Base-by-base conservation (phyloP, 53 echinoderm and acorn worm species). In the Apostichopus leukothele region DNA sequence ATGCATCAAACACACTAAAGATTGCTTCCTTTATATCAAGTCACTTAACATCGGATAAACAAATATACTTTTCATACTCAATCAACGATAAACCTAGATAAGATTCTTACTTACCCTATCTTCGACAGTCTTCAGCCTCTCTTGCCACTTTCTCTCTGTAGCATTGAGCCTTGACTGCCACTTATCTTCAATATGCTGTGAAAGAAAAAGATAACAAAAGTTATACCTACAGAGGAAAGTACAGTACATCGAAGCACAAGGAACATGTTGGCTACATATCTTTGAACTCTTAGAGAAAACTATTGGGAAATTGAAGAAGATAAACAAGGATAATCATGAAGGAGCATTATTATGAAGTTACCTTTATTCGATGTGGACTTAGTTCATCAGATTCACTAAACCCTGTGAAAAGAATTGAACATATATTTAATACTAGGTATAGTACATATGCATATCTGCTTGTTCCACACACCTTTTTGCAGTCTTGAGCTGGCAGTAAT, bases 81-180 rank as follows among this genome's bases (percentile, higher is more conserved):
- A 57, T 0, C 57, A 57, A 39, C 39, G 39, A 39, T 39, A 39
- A 39, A 39, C 3, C 39, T 39, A 63, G 16, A 63, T 4, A 63
- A 7, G 16, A 63, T 0, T 18, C 39, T 22, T 4, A 16, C 86
- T 54, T 89, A 97, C 98, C 94, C 93, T 94, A 89, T 91, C 89
- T 90, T 95, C 95, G 75, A 95, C 94, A 52, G 73, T 20, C 68
- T 79, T 80, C 14, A 93, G 88, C 27, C 87, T 93, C 21, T 93
- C 93, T 74, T 89, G 91, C 90, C 91, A 93, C 23, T 90, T 89
- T 39, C 86, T 89, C 71, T 93, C 93, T 14, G 71, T 23, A 73
- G 94, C 89, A 73, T 91, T 86, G 79, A 97, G 75, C 53, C 93
- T 89, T 52, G 91, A 79, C 53, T 93, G 88, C 94, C 94, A 94